Base-by-base conservation (phyloP, 2,888 invertebrate genomes). In the Glyphotaelius pellucidus region DNA sequence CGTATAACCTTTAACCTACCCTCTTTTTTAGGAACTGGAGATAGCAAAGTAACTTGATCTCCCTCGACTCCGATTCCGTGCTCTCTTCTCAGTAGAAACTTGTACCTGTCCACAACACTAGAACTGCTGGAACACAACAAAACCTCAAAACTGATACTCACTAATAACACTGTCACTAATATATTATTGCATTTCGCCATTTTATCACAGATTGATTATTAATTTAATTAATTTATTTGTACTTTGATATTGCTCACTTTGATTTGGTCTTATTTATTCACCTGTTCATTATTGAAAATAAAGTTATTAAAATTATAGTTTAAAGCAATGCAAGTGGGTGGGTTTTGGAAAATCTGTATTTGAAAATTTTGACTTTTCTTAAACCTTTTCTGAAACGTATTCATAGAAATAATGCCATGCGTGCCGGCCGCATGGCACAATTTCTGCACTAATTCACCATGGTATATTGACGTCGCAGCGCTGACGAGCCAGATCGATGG, bases 51-150 rank as follows among this genome's bases (percentile, higher is more conserved):
- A 3, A 52, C 47, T 30, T 87, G 15, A 14, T 87, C 52, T 47
- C 30, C 52, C 47, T 30, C 52, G 19, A 12, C 25, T 52, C 25
- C 52, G n/a, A 87, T 35, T 14, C 87, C 87, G 14, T 30, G 52
- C 25, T 87, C 87, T 11, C n/a, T 30, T 52, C 87, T 52, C 12
- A 87, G 52, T 30, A 87, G 30, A 32, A n/a, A 52, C 32, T 87
- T 87, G 32, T 87, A 87, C 5, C 87, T n/a, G 32, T 87, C 52
- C 15, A 87, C 87, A 30, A 52, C 87, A 30, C 30, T 87, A n/a
- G 85, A 85, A 85, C 85, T 85, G 47, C 19, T 38, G 30, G 52
- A 67, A 67, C 52, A 67, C 25, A 67, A 7, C 15, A 67, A 15
- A 47, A 47, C 25, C 7, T 67, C 35, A n/a, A 38, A 14, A n/a